Percentiles rank a stretch among this genome's conserved stretches.
Conservation (phyloP, 1,140 invertebrate species). For the Papilio machaon region DNA sequence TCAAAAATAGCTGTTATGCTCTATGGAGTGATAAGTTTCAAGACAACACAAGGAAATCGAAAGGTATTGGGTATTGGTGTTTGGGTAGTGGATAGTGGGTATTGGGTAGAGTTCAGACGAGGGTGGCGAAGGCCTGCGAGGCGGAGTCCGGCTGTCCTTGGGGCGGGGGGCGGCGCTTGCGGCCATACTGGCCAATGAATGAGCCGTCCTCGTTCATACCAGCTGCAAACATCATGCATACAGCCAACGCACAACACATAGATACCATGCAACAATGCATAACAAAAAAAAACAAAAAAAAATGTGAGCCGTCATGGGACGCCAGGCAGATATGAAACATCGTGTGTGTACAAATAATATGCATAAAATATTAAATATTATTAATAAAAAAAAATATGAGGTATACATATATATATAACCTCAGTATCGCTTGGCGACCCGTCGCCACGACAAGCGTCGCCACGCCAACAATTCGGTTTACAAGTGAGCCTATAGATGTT, state of each 20-base stretch:
- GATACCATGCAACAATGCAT: slow-evolving; percentile 43
- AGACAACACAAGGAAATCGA: background rate
- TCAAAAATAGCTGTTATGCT: background rate
- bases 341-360: too few species aligned
- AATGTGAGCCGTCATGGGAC: background rate
- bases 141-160: slow-evolving; percentile 84
- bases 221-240: slow-evolving; percentile 81
- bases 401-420: too few species aligned
- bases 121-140: slow-evolving; percentile 90
- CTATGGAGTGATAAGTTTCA: background rate
- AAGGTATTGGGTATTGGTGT: background rate
- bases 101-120: slow-evolving; percentile 83
- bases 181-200: slow-evolving; percentile 98
- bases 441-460: too few species aligned
- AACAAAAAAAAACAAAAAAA: slow-evolving; percentile 35
- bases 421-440: too few species aligned
- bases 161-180: slow-evolving; percentile 84
- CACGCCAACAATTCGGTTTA: too few species aligned
- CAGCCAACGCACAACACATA: slow-evolving; percentile 45
- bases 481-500: too few species aligned
- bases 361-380: too few species aligned
- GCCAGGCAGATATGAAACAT: too few species aligned
- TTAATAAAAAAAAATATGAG: too few species aligned
- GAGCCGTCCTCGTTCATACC: slow-evolving; percentile 99
- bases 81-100: background rate